A percentile compares a stretch with the other conserved stretches of the same genome.
Conservation (phyloP, 64 coral and sea anemone genomes). For the Pachyseris speciosa region DNA sequence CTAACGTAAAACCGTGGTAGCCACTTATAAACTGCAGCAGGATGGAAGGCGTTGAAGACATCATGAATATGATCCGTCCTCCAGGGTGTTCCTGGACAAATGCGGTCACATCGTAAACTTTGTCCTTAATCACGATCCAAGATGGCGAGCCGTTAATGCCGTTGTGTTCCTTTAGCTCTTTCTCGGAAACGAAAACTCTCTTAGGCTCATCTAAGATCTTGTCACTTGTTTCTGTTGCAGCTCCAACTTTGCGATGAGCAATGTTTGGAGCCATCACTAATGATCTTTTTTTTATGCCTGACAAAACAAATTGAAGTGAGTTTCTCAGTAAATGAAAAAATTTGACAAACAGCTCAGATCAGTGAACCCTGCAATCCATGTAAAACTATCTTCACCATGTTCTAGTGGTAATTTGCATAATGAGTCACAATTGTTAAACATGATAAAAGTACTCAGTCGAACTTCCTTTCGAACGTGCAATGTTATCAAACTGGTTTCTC, state of each 20-base stretch:
- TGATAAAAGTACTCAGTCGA: too few relatives aligned
- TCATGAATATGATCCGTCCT: constrained; percentile 6
- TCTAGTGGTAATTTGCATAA: too few relatives aligned
- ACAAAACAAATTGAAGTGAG: too few relatives aligned
- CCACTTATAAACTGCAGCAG: constrained; percentile 1
- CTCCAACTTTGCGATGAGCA: neutral
- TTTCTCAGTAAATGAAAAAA: too few relatives aligned
- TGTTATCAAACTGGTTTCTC: too few relatives aligned
- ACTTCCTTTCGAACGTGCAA: too few relatives aligned
- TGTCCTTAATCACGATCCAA: constrained; percentile 13
- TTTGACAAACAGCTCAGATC: too few relatives aligned
- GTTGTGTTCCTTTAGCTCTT: constrained; percentile 4
- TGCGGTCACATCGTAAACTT: neutral
- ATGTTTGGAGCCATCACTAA: constrained; percentile 6
- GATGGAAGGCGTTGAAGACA: neutral
- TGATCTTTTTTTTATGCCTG: too few relatives aligned
- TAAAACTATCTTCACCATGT: too few relatives aligned
- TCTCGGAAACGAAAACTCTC: neutral
- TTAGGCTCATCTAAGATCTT: neutral
- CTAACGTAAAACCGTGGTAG: neutral
- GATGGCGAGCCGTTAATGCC: neutral
- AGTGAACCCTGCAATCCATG: too few relatives aligned
- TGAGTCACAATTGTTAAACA: too few relatives aligned
- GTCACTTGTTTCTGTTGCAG: neutral
- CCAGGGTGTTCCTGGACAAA: constrained; percentile 11